Evolutionary conservation across 2,888 invertebrate species (phyloP), one percentile per base, ranked within the genome.

Genomic region (Horisme vitalbata): DNA sequence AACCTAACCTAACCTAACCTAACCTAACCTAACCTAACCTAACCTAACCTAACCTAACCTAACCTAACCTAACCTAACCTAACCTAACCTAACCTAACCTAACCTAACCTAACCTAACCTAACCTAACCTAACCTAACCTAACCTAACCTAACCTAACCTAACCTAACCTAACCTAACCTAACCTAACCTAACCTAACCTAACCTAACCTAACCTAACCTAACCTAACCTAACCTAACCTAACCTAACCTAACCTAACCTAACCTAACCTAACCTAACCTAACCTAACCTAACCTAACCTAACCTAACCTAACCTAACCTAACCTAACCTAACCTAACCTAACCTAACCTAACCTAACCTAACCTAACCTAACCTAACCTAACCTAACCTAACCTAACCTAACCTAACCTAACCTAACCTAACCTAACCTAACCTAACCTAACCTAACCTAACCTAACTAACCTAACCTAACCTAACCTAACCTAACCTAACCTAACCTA

Each of bases 61-160:
- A 37, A 37, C 37, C 37, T 37, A 37, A 37, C 37, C 37, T 37
- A 37, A 37, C 37, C 37, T 31, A 31, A 31, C 45, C 37, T 45
- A 45, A 45, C 45, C 45, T 45, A 45, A 45, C 45, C 45, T 45
- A 45, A 45, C 45, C 45, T 45, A 45, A 45, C 45, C 45, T 45
- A 45, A 45, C 43, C 45, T 45, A 45, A 45, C 45, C 45, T 45
- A 45, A 45, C 45, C 45, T 45, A 45, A 45, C 45, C 45, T 45
- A 45, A 45, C 45, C 45, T 45, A 45, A 45, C 45, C 45, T 45
- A 45, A 45, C 45, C 45, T 45, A 45, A 45, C 26, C 26, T 26
- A 26, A 26, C 26, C 26, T 26, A 26, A 26, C 26, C 37, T 26
- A 24, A 24, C 35, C 36, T 11, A 26, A 27, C 36, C 26, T 18